Conservation (phyloP, 1,140 invertebrate genomes). For the Drosophila nigrodunni region DNA sequence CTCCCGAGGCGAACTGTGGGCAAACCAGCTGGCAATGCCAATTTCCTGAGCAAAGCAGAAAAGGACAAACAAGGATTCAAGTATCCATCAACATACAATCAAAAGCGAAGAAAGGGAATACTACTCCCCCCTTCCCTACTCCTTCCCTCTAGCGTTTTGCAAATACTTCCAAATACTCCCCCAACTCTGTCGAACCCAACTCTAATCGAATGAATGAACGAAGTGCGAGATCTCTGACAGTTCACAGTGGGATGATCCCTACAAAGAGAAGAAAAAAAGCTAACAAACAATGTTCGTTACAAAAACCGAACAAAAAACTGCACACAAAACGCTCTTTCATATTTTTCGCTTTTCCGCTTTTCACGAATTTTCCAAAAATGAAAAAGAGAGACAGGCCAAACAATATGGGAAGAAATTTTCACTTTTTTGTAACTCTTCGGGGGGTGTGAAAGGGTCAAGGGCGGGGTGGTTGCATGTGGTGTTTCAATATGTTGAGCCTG, state of each 20-base stretch:
- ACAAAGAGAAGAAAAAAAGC: not conserved
- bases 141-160: too few relatives aligned
- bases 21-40: slow-evolving; percentile 33
- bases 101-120: not conserved
- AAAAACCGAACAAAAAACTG: slow-evolving; percentile 24
- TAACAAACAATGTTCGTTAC: slow-evolving; percentile 20
- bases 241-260: not conserved
- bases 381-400: not conserved
- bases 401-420: too few relatives aligned
- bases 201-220: slow-evolving; percentile 57
- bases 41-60: slow-evolving; percentile 31
- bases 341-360: slow-evolving; percentile 39
- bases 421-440: not conserved
- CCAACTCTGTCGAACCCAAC: not conserved
- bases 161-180: not conserved
- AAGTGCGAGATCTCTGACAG: slow-evolving; percentile 27
- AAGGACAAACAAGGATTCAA: slow-evolving; percentile 21
- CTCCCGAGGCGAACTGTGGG: slow-evolving; percentile 12
- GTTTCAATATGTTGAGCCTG: not conserved
- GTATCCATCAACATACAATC: slow-evolving; percentile 52
- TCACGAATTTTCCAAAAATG: not conserved
- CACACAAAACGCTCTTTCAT: slow-evolving; percentile 40
- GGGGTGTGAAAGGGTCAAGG: too few relatives aligned
- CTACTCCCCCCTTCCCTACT: too few relatives aligned
- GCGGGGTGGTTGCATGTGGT: too few relatives aligned